Evolutionary conservation across 2,797 vertebrate species (phyloP).

Genomic region (Rallus crepitans): DNA sequence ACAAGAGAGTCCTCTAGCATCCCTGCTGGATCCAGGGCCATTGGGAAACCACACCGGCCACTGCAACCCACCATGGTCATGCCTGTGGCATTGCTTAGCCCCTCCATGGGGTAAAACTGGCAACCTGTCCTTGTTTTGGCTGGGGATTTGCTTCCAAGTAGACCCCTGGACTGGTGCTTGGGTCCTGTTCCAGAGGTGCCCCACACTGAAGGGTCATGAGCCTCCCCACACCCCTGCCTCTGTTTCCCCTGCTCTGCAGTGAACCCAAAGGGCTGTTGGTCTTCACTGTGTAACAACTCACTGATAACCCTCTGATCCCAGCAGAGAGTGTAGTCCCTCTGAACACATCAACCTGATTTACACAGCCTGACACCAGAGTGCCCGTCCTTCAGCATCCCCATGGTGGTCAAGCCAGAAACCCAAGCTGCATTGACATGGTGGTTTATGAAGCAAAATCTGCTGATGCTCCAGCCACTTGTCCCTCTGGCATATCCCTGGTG

Average conservation of each 20-base stretch:
- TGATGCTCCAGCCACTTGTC: background rate
- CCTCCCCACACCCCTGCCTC: background rate
- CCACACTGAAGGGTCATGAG: rapidly evolving
- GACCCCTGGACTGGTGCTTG: background rate
- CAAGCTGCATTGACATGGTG: rapidly evolving
- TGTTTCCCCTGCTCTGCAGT: background rate
- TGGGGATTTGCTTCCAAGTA: rapidly evolving
- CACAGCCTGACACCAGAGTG: background rate
- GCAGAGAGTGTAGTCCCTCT: rapidly evolving
- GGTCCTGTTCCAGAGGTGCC: background rate
- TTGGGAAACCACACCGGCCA: background rate
- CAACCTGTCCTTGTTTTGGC: background rate
- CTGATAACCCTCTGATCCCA: background rate
- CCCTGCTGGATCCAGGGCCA: background rate
- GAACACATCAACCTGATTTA: background rate
- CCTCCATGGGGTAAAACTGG: background rate
- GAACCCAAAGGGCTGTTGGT: background rate
- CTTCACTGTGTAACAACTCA: rapidly evolving
- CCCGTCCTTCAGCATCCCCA: rapidly evolving
- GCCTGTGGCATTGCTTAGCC: background rate
- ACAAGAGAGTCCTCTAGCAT: background rate
- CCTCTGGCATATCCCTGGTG: background rate
- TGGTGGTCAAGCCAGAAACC: background rate
- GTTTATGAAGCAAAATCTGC: background rate
- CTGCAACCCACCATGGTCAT: rapidly evolving